Evolutionary conservation across 2,113 vertebrate genomes (phyloP).

Genomic region (Microtus oregoni): DNA sequence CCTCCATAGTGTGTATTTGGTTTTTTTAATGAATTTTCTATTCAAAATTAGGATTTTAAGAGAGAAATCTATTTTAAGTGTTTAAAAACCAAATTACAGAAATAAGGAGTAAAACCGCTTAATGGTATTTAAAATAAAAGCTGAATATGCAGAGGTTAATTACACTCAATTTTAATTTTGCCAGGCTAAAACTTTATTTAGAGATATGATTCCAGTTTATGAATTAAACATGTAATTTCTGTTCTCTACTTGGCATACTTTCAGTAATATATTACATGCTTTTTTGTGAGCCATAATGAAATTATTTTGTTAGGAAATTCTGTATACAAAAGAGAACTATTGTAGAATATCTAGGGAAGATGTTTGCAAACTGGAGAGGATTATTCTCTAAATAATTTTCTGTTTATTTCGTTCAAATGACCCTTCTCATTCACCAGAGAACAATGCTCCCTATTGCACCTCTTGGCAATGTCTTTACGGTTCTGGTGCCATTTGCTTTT

Average conservation of each 20-base stretch:
- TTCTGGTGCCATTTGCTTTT: conserved; percentile 11
- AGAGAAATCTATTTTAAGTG: conserved; percentile 17
- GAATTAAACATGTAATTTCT: conserved; percentile 32
- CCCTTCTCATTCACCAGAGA: not conserved
- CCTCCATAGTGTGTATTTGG: not conserved
- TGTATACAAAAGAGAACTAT: not conserved
- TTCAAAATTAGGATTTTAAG: conserved; percentile 38
- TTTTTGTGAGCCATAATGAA: not conserved
- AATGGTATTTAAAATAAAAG: conserved; percentile 56
- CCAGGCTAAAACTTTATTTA: conserved; percentile 8
- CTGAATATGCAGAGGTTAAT: not conserved
- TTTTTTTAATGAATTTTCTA: conserved; percentile 27
- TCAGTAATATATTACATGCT: not conserved
- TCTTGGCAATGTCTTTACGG: not conserved
- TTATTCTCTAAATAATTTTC: not conserved
- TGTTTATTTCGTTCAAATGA: conserved; percentile 39
- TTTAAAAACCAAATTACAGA: conserved; percentile 17
- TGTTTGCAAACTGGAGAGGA: not conserved
- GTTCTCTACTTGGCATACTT: not conserved
- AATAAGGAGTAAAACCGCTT: conserved; percentile 13
- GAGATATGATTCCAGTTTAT: not conserved
- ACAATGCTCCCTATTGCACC: not conserved
- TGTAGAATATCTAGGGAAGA: not conserved
- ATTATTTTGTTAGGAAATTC: not conserved
- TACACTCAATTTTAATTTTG: conserved; percentile 43